Evolutionary conservation across 2,113 vertebrate species (phyloP), one percentile per base, ranked within the genome.

Genomic region (Miniopterus natalensis): DNA sequence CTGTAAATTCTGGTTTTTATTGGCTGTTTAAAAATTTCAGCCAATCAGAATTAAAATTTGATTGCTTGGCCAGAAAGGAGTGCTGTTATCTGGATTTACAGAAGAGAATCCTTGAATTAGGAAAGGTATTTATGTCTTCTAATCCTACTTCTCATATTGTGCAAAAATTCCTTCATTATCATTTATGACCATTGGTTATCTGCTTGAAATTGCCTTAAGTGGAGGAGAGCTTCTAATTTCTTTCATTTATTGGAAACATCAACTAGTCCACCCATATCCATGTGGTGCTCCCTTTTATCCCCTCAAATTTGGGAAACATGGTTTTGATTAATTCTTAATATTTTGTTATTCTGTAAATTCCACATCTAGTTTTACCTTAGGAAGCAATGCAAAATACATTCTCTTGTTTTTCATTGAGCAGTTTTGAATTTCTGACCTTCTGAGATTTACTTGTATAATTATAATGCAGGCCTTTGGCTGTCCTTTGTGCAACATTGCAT

Each of bases 61-160:
- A 77, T 95, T 40, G 25, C 6, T 91, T 84, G 92, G 78, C 40
- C 51, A 90, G 89, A 92, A 88, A 80, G 61, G 61, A 83, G 88
- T 90, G n/a, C 51, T 94, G 3, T 79, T 87, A 75, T 53, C 70
- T 88, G 11, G 23, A 63, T 93, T 94, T 94, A 80, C 70, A 91
- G 83, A 92, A 80, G 29, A 81, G 31, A 88, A 49, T 66, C 74
- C 65, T 95, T 92, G 68, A 78, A 47, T 86, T 92, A 47, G 53
- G 55, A 65, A 94, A 95, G 51, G 4, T 94, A n/a, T 81, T 84
- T 96, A 29, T 94, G 42, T 91, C 59, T 83, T 95, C 51, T 86
- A 23, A 55, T 83, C 27, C 21, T 90, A 14, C 31, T 68, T 92
- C 23, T 84, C 47, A 70, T 14, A 70, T 59, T 78, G 47, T 88